phyloP scores from a whole-genome alignment of 2,888 invertebrate genomes.

The Stratiomys singularior region DNA sequence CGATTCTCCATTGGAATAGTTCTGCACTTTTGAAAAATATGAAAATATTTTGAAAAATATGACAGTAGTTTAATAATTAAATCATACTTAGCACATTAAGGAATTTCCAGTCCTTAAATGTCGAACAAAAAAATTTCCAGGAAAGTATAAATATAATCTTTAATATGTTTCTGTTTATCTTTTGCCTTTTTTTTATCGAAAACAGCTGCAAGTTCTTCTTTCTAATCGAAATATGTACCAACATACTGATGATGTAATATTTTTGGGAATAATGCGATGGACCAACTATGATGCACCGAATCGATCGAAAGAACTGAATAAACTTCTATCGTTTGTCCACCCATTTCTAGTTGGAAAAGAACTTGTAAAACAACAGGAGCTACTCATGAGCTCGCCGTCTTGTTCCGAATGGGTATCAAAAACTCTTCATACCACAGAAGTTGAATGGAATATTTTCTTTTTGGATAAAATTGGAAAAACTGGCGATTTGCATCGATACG shows the following conservation, averaged over 20 bases:
- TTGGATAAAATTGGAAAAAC: conserved; percentile 59
- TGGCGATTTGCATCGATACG: conserved; percentile 55
- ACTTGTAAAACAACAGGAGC: conserved; percentile 53
- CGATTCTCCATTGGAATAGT: too few relatives aligned
- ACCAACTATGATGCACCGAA: conserved; percentile 53
- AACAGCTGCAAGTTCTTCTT: conserved; percentile 52
- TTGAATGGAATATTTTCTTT: conserved; percentile 58
- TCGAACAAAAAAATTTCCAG: too few relatives aligned
- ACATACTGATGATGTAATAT: conserved; percentile 57
- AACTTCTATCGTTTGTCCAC: conserved; percentile 55
- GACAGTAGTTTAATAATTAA: too few relatives aligned
- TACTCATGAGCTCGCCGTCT: conserved; percentile 52
- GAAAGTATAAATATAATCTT: too few relatives aligned
- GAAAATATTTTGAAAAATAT: too few relatives aligned
- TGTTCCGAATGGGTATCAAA: conserved; percentile 56
- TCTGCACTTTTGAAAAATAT: too few relatives aligned
- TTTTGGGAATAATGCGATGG: conserved; percentile 57
- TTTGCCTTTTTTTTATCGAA: not conserved
- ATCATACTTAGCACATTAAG: too few relatives aligned
- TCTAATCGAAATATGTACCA: conserved; percentile 56
- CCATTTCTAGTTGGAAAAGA: conserved; percentile 57
- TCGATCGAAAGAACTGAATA: conserved; percentile 53
- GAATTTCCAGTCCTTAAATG: too few relatives aligned
- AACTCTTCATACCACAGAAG: conserved; percentile 46
- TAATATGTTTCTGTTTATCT: too few relatives aligned